Evolutionary conservation across 1,140 invertebrate species (phyloP), one percentile per base, ranked within the genome.

Genomic region (Heliconius hermathena): DNA sequence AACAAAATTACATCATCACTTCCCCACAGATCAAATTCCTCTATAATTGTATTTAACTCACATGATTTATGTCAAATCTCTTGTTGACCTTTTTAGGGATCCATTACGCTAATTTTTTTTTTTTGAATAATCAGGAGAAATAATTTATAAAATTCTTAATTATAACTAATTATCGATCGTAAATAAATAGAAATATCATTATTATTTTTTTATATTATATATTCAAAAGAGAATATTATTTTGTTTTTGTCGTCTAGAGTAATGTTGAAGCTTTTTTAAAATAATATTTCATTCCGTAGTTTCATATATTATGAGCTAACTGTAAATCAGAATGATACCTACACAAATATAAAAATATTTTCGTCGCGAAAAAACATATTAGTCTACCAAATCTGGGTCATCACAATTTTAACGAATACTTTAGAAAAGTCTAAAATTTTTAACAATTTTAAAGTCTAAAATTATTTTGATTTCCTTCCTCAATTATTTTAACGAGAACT

Each of bases 321-420:
- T 60, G n/a, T 60, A 22, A 60, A 46, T 46, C 3, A 16, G 41
- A 46, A 60, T 11, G 54, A 9, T 60, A 22, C 8, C 20, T 60
- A 8, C n/a, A 52, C 22, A 2, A 60, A 60, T 60, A 60, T 60
- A 22, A 60, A 9, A 60, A 22, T 60, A 13, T 60, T 60, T 60
- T 60, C n/a, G 20, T 3, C 54, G n/a, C 54, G 20, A 60, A 22
- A 52, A 52, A 52, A 20, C 22, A 29, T 66, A 29, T 26, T 16
- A 29, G 3, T 29, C 13, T 26, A 66, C 26, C 60, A 66, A 26
- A 66, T 66, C 22, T 66, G 3, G 22, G 26, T 66, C 60, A 66
- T 60, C 60, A 66, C 18, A 13, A 66, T 66, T 66, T 66, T 66
- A 66, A 66, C 9, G 60, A 66, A 66, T 66, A 66, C 22, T 66